Percentiles rank a stretch among this genome's conserved stretches.
phyloP scores from a whole-genome alignment of 2,113 vertebrate species.

The Bos indicus region DNA sequence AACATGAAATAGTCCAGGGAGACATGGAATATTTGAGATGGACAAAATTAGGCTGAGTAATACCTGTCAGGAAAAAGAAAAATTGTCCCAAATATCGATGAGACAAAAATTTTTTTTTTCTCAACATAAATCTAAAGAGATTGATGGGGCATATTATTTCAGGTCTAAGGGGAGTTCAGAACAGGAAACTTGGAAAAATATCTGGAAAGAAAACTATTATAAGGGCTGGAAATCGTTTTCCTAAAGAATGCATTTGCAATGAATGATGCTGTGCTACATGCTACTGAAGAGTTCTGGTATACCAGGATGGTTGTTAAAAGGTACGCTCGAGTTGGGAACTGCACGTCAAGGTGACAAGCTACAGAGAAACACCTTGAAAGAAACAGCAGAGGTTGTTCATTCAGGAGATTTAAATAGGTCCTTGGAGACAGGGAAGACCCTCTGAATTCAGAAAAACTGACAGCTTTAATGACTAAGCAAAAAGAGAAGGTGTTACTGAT shows the following conservation, averaged over 20 bases:
- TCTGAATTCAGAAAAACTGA: background rate
- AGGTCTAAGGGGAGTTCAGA: background rate
- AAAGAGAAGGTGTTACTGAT: background rate
- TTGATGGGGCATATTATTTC: background rate
- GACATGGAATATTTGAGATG: background rate
- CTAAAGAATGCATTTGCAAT: background rate
- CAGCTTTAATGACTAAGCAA: background rate
- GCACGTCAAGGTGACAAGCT: background rate
- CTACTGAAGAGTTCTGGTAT: background rate
- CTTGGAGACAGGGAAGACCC: background rate
- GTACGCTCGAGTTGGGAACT: background rate
- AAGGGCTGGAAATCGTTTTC: background rate
- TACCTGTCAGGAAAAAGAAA: background rate
- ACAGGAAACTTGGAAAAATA: background rate
- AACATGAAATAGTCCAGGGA: background rate
- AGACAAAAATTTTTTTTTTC: background rate
- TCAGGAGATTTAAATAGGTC: background rate
- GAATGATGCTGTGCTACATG: background rate
- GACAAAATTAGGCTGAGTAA: background rate
- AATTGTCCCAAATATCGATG: background rate
- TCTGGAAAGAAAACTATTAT: background rate
- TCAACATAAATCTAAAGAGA: background rate
- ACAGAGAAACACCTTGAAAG: background rate
- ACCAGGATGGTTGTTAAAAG: background rate
- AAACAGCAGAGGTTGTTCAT: background rate